Percentiles rank a stretch among this genome's conserved stretches.
Evolutionary conservation across 2,797 vertebrate species (phyloP).

Genomic region (Neostethus bicornis): DNA sequence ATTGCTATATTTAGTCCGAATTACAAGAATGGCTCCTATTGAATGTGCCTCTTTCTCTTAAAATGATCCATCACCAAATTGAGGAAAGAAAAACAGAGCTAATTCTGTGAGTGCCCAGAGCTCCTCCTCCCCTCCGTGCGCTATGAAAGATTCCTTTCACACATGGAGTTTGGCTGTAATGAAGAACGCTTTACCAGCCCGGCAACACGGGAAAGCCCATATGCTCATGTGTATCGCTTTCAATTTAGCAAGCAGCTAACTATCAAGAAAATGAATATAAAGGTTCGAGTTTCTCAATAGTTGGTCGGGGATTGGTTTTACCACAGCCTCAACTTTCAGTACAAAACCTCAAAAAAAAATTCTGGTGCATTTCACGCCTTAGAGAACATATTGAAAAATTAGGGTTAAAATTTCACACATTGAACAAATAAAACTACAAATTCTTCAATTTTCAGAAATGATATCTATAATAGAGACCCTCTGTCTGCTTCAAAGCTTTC

Average conservation of each 20-base stretch:
- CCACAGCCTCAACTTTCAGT: conserved; percentile 27
- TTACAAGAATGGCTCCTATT: conserved; percentile 70
- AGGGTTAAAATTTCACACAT: conserved; percentile 11
- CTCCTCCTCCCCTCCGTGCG: conserved; percentile 72
- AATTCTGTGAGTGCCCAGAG: conserved; percentile 75
- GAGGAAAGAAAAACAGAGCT: conserved; percentile 80
- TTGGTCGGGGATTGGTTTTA: conserved; percentile 41
- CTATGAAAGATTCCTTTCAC: conserved; percentile 81
- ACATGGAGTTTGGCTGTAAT: conserved; percentile 64
- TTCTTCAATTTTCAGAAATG: conserved; percentile 13
- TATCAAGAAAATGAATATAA: conserved; percentile 58
- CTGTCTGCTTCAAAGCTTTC: conserved; percentile 49
- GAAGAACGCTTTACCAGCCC: conserved; percentile 51
- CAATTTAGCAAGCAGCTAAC: conserved; percentile 53
- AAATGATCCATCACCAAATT: conserved; percentile 78
- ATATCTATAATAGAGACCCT: conserved; percentile 37
- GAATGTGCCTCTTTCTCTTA: conserved; percentile 71
- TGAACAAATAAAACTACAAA: conserved; percentile 37
- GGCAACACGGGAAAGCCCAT: conserved; percentile 63
- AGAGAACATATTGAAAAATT: conserved; percentile 8
- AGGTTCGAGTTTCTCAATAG: conserved; percentile 42
- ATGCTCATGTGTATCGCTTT: conserved; percentile 68
- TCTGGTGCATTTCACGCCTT: conserved; percentile 4
- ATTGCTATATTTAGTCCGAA: conserved; percentile 64
- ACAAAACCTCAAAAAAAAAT: conserved; percentile 12